Conservation (phyloP, 92 coral and sea anemone genomes). For the Pocillopora meandrina region DNA sequence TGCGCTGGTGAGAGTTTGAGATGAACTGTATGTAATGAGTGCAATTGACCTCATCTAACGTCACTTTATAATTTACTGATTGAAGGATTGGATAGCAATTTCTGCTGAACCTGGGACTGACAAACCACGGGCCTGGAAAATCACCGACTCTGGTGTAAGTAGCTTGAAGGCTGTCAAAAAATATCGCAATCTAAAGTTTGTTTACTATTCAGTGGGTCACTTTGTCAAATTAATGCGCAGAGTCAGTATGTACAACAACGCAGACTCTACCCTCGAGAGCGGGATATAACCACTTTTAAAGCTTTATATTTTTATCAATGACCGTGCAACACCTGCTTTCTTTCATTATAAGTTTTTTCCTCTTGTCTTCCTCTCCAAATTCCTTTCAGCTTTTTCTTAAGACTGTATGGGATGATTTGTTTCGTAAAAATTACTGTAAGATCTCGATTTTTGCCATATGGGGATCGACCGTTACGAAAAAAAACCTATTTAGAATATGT, state of each 20-base stretch:
- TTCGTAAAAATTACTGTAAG: too few species aligned
- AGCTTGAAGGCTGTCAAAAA: background rate
- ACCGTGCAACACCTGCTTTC: background rate
- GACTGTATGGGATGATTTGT: too few species aligned
- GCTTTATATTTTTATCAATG: background rate
- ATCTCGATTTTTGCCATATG: too few species aligned
- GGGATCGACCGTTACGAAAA: background rate
- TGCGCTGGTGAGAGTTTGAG: background rate
- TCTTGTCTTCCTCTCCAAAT: too few species aligned
- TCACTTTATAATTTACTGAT: background rate
- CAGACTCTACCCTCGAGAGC: background rate
- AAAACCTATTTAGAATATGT: background rate
- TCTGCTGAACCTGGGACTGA: background rate
- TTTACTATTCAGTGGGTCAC: background rate
- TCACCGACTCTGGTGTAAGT: slow-evolving; percentile 20
- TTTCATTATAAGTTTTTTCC: background rate
- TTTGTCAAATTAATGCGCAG: background rate
- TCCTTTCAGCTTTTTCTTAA: too few species aligned
- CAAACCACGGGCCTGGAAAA: slow-evolving; percentile 26
- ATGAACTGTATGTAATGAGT: background rate
- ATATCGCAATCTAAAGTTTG: background rate
- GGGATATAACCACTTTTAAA: background rate
- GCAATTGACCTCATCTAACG: background rate
- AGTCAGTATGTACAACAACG: background rate
- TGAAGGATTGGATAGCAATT: background rate